Evolutionary conservation across 2,888 invertebrate species (phyloP).

Genomic region (Amphipyra berbera): DNA sequence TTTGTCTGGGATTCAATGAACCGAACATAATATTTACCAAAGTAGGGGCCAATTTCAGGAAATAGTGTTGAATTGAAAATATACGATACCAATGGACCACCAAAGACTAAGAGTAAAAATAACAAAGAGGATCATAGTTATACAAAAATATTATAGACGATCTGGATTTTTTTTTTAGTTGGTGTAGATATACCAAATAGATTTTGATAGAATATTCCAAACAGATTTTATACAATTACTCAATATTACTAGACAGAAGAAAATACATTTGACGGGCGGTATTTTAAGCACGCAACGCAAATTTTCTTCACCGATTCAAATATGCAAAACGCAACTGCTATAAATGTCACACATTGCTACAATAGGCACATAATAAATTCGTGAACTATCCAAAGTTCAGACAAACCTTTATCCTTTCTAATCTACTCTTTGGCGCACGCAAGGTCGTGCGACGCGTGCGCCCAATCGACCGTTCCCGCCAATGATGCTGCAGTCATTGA

Average conservation of each 20-base stretch:
- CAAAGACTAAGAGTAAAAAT: conserved; percentile 61
- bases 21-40: conserved; percentile 67
- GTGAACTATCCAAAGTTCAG: conserved; percentile 49
- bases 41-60: conserved; percentile 66
- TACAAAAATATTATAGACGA: no score
- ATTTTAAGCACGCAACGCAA: conserved; percentile 1
- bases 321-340: conserved; percentile 19
- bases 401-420: conserved; percentile 44
- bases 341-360: conserved; percentile 48
- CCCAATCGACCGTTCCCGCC: conserved; percentile 73
- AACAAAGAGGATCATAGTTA: not conserved
- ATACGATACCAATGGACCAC: conserved; percentile 61
- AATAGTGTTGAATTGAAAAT: conserved; percentile 73
- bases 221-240: no score
- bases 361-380: conserved; percentile 34
- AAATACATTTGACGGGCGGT: no score
- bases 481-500: conserved; percentile 84
- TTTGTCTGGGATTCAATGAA: conserved; percentile 59
- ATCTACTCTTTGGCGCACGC: conserved; percentile 61
- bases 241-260: no score
- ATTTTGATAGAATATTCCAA: no score
- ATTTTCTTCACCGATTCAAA: conserved; percentile 24
- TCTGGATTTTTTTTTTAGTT: no score
- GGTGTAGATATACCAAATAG: no score
- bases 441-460: conserved; percentile 73